These are phyloP conservation scores for Icerya purchasi DNA, from an alignment of 2,888 invertebrate species.

Conservation along the genomic window DNA sequence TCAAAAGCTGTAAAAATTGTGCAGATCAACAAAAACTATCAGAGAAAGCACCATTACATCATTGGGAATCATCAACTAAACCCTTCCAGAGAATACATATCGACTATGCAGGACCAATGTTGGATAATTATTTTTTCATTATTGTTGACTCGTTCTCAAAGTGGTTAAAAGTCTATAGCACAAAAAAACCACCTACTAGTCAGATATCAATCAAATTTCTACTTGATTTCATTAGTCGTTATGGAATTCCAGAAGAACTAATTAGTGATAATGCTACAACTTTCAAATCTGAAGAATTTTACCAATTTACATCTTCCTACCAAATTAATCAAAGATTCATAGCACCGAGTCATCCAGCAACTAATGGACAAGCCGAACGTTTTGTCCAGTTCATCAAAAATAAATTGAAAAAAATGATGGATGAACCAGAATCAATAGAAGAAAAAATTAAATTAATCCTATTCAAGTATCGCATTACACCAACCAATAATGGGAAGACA, in stretches of 20 bases:
- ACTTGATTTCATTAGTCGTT: conserved; percentile 2
- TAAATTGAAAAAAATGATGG: conserved; percentile 1
- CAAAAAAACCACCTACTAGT: background rate
- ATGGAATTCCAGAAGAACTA: background rate
- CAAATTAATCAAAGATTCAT: background rate
- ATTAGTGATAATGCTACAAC: conserved; percentile 8
- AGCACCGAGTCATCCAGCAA: background rate
- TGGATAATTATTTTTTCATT: background rate
- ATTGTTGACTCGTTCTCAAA: background rate
- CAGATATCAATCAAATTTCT: background rate
- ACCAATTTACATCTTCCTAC: background rate
- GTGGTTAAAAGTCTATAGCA: background rate
- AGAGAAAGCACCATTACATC: conserved; percentile 18
- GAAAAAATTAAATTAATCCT: conserved; percentile 14
- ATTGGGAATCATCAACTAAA: conserved; percentile 17
- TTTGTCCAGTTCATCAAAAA: conserved; percentile 1
- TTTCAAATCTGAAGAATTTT: conserved; percentile 3
- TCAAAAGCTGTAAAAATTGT: conserved; percentile 18
- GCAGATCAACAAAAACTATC: conserved; percentile 17
- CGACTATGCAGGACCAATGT: conserved; percentile 2
- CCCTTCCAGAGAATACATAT: conserved; percentile 17
- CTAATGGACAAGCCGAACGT: conserved; percentile 2
- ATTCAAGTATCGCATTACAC: conserved; percentile 16
- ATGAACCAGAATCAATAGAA: conserved; percentile 7
- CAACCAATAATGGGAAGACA: conserved; percentile 11